Conservation (phyloP, 2,888 invertebrate genomes). For the Agrotis segetum region DNA sequence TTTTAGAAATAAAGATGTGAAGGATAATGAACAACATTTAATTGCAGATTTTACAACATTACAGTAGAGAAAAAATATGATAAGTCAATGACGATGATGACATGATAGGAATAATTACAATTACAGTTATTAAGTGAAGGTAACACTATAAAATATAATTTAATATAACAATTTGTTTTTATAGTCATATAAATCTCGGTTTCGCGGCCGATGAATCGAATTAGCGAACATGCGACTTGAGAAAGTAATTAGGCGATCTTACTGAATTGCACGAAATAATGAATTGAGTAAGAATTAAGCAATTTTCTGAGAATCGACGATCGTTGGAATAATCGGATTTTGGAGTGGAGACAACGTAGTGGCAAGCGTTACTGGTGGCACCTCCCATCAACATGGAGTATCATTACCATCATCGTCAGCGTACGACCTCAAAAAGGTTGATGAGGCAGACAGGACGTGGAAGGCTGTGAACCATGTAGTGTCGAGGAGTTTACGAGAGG, state of each 20-base stretch:
- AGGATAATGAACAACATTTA: background rate
- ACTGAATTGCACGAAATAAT: conserved; percentile 3
- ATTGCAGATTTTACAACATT: background rate
- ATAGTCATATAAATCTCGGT: conserved; percentile 30
- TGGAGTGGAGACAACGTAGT: background rate
- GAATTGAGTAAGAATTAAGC: background rate
- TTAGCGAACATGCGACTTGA: conserved; percentile 5
- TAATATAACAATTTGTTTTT: conserved; percentile 25
- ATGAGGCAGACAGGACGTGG: background rate
- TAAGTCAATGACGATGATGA: background rate
- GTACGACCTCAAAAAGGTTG: background rate
- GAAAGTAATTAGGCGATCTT: conserved; percentile 17
- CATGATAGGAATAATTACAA: conserved; percentile 9
- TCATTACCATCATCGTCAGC: background rate
- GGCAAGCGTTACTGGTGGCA: background rate
- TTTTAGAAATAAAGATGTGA: background rate
- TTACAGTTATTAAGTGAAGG: conserved; percentile 26
- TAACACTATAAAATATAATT: conserved; percentile 30
- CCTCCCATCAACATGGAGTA: background rate
- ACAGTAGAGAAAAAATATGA: background rate
- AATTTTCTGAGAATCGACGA: background rate
- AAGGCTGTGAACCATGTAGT: background rate
- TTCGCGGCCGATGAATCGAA: conserved; percentile 16
- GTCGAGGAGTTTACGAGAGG: background rate
- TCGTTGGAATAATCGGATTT: background rate